Evolutionary conservation across 2,888 invertebrate genomes (phyloP), one percentile per base, ranked within the genome.

Genomic region (Cantharis rufa): DNA sequence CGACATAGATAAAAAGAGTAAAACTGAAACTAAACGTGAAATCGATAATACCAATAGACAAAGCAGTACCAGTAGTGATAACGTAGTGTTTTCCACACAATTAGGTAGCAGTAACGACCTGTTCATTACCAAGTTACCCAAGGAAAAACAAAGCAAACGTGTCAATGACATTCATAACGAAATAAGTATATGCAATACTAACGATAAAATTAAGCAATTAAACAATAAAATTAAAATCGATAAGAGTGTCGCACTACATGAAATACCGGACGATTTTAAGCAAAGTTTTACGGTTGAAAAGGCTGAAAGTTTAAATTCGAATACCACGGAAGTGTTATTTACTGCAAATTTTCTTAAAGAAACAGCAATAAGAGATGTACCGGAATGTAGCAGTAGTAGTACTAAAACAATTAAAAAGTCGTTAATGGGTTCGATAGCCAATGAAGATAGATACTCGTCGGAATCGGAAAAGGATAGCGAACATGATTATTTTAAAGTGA

Each of bases 391-490:
- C 9, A 48, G 62, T 15, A 48, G 48, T n/a, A 48, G 48, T n/a
- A 13, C 48, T 48, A 48, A 70, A 72, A 70, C 75, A 63, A 61
- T 76, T 62, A 70, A 77, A 79, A 68, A 83, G 80, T 79, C 80
- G 72, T 70, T 80, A 72, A 78, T 82, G 78, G 76, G 72, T 79
- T 66, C 82, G 75, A 15, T 76, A 62, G 10, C 76, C 5, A 86
- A 90, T 24, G 90, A 90, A 70, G 90, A 90, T 18, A 88, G 88
- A 7, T 91, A 92, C 82, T 90, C 91, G 15, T 94, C 94, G 0
- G 94, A 93, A 84, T 94, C 94, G 13, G 94, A 94, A 84, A 88
- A 91, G n/a, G 93, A 93, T 84, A 91, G 93, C 7, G 94, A 93
- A 83, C 88, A 90, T 24, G 91, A 82, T 73, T 82, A 83, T 74